These are phyloP conservation scores for Phalera bucephala DNA, from an alignment of 2,888 invertebrate genomes.

Conservation along the genomic window DNA sequence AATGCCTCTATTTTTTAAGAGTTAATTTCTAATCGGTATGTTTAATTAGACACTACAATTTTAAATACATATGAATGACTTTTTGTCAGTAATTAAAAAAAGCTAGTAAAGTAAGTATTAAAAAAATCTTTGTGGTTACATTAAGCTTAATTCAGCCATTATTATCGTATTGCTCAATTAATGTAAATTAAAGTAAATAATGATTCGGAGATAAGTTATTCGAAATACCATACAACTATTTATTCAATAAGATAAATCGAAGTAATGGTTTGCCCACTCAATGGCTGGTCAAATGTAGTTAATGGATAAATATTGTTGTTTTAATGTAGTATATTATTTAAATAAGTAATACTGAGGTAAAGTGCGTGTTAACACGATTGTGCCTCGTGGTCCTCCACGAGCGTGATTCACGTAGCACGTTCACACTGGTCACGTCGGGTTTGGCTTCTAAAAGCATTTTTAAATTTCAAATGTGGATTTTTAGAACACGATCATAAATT, in stretches of 20 bases:
- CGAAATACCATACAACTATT: neutral
- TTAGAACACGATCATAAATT: no score
- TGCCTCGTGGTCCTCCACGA: neutral
- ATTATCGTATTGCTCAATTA: no score
- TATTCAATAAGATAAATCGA: neutral
- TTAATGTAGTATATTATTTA: neutral
- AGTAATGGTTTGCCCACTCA: slow-evolving; percentile 1
- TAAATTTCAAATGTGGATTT: neutral
- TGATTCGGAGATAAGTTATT: neutral
- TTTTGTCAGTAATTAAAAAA: no score
- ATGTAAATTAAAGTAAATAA: neutral
- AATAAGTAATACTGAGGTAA: neutral
- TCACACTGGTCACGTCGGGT: neutral
- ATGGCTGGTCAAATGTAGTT: neutral
- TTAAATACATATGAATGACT: no score
- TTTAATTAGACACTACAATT: no score
- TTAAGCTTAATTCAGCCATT: no score
- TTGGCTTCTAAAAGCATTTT: neutral
- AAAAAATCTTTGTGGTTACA: no score
- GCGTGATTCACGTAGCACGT: no score
- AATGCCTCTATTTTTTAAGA: no score
- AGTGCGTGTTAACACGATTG: neutral
- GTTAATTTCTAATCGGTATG: no score
- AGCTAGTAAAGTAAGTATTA: no score
- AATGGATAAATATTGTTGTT: neutral